phyloP scores from a whole-genome alignment of 2,797 vertebrate genomes.

The Manis pentadactyla region DNA sequence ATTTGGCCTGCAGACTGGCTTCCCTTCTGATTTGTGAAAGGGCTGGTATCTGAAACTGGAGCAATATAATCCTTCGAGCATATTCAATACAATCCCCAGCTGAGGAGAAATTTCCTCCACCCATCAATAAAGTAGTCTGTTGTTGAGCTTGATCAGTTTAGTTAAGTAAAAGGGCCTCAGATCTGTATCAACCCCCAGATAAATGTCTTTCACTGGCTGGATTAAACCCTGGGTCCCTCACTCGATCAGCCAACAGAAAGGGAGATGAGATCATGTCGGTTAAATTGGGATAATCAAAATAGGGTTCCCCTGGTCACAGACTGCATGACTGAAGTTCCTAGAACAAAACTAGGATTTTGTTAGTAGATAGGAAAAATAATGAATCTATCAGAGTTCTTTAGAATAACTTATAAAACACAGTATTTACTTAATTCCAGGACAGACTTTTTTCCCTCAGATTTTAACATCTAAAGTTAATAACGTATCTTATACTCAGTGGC shows the following conservation, averaged over 20 bases:
- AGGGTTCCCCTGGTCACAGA: not conserved
- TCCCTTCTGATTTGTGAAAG: not conserved
- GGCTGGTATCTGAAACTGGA: not conserved
- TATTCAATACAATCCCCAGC: not conserved
- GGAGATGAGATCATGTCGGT: not conserved
- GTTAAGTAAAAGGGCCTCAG: not conserved
- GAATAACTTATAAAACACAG: not conserved
- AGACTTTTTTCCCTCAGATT: not conserved
- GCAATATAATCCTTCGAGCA: not conserved
- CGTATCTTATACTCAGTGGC: not conserved
- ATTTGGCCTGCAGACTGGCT: not conserved
- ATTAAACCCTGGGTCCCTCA: not conserved
- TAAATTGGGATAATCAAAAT: slow-evolving; percentile 21
- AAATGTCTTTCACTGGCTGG: not conserved
- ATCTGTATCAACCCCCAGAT: not conserved
- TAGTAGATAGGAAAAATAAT: not conserved
- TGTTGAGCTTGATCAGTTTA: not conserved
- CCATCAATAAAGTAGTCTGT: not conserved
- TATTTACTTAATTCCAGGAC: not conserved
- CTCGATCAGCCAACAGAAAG: not conserved
- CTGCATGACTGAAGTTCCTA: not conserved
- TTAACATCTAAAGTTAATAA: not conserved
- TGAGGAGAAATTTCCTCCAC: not conserved
- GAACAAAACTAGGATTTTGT: not conserved
- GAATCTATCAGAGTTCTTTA: not conserved